phyloP scores from a whole-genome alignment of 2,113 vertebrate species.

The Brienomyrus brachyistius region DNA sequence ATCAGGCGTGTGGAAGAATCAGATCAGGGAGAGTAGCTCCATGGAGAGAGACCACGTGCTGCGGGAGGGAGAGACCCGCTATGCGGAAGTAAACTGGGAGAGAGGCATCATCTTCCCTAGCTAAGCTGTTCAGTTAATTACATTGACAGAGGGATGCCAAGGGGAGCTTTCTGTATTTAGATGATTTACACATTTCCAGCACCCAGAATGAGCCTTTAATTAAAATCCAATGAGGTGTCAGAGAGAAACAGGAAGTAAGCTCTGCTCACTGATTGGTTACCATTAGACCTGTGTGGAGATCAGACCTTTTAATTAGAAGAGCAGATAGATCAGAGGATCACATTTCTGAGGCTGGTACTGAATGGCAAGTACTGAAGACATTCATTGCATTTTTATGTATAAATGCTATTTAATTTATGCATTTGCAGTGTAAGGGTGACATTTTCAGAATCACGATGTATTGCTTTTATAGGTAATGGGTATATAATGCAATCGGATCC shows the following conservation, averaged over 20 bases:
- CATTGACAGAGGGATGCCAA: constrained; percentile 22
- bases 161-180: constrained; percentile 12
- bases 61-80: constrained; percentile 6
- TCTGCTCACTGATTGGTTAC: constrained; percentile 24
- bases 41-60: neutral
- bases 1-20: neutral
- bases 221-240: constrained; percentile 39
- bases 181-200: constrained; percentile 26
- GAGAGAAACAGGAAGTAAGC: constrained; percentile 28
- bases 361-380: neutral
- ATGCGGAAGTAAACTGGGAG: neutral
- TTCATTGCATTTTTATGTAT: neutral
- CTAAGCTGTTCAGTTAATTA: constrained; percentile 23
- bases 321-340: neutral
- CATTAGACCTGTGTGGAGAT: constrained; percentile 12
- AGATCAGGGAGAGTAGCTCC: neutral
- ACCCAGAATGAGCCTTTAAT: constrained; percentile 37
- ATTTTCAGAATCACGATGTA: neutral
- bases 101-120: constrained; percentile 5
- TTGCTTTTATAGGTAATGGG: neutral
- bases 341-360: neutral
- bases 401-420: neutral
- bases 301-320: constrained; percentile 5
- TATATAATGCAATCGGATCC: neutral
- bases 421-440: neutral